Conservation (phyloP, 2,888 invertebrate species). For the Laspeyria flexula region DNA sequence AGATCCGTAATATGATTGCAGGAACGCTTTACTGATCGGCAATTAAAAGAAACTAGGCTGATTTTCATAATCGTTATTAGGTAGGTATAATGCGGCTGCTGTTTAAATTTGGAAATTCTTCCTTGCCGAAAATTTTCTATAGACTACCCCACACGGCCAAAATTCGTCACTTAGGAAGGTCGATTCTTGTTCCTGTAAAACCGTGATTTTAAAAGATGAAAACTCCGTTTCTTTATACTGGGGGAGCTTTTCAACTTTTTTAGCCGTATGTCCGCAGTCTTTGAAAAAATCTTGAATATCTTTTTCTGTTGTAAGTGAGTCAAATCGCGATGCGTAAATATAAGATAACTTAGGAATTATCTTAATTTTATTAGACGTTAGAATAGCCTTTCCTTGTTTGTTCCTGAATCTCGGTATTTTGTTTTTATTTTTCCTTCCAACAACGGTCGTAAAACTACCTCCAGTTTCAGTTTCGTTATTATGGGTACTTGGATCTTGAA, state of each 20-base stretch:
- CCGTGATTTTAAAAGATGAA: not conserved
- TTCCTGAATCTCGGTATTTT: not conserved
- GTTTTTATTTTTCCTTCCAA: not conserved
- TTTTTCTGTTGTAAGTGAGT: not conserved
- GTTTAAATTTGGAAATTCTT: not conserved
- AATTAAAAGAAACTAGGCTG: not conserved
- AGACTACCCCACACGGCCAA: not conserved
- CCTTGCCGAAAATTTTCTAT: not conserved
- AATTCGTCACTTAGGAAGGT: not conserved
- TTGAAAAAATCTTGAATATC: not conserved
- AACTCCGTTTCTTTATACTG: not conserved
- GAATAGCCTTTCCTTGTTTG: not conserved
- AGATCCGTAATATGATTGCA: not conserved
- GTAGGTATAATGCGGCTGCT: not conserved
- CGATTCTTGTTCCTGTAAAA: not conserved
- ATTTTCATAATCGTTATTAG: not conserved
- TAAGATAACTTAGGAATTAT: constrained; percentile 1
- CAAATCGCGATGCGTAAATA: constrained; percentile 3
- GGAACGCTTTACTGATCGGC: not conserved
- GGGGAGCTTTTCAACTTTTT: not conserved
- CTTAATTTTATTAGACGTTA: not conserved
- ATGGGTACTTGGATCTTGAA: not conserved
- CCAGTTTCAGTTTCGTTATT: not conserved
- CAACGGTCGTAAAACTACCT: constrained; percentile 3
- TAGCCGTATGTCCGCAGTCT: not conserved